A percentile compares a stretch with the other conserved stretches of the same genome.
These are phyloP conservation scores for Equus quagga DNA, from an alignment of 2,113 vertebrate genomes.

Conservation along the genomic window DNA sequence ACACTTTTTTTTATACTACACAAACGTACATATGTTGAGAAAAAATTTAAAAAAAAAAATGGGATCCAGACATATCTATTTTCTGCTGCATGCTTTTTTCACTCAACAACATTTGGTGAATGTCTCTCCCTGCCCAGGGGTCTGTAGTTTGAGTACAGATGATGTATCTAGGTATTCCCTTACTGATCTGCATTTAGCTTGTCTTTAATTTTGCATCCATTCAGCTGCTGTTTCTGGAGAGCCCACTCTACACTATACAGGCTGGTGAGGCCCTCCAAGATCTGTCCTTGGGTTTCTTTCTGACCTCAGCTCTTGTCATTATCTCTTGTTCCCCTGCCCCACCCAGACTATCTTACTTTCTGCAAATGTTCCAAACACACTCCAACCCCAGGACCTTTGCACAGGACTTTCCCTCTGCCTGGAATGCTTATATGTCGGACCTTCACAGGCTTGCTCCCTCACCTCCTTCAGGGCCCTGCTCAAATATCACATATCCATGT, in stretches of 20 bases:
- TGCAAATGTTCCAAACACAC: neutral
- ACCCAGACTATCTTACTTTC: neutral
- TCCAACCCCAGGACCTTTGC: neutral
- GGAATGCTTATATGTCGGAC: neutral
- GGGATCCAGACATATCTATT: neutral
- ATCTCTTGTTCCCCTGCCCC: neutral
- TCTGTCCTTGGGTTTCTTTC: neutral
- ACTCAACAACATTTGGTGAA: neutral
- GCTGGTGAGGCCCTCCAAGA: rapidly evolving
- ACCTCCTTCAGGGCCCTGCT: neutral
- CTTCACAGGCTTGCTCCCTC: neutral
- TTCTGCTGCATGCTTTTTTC: neutral
- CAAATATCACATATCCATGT: neutral
- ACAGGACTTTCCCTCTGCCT: neutral
- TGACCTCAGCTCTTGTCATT: neutral
- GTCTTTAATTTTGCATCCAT: neutral
- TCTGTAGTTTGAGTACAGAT: neutral
- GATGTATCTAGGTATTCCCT: neutral
- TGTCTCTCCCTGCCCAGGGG: neutral
- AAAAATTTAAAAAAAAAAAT: neutral
- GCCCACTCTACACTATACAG: neutral
- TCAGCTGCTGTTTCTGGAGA: neutral
- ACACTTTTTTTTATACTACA: neutral
- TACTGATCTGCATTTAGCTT: neutral
- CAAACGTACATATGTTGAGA: neutral